Conservation (phyloP, 2,113 vertebrate species). For the Coreoperca whiteheadi region DNA sequence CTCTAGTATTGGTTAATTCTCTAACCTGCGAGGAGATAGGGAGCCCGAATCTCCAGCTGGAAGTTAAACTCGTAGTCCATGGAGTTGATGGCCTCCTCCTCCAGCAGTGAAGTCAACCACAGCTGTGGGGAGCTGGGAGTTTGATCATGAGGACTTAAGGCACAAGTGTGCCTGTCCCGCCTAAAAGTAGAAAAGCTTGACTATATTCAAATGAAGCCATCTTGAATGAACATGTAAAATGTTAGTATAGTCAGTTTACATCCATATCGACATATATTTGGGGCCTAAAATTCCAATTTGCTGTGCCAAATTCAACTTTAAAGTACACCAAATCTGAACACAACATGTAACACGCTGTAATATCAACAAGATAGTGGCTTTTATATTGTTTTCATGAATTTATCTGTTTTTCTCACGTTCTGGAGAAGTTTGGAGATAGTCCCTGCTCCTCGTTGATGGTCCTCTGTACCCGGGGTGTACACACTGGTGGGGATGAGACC, state of each 20-base stretch:
- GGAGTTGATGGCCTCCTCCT: conserved; percentile 90
- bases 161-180: conserved; percentile 81
- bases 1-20: neutral
- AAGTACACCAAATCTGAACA: neutral
- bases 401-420: conserved; percentile 78
- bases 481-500: conserved; percentile 90
- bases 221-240: neutral
- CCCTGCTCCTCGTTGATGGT: conserved; percentile 83
- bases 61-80: conserved; percentile 95
- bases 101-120: conserved; percentile 87
- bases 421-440: conserved; percentile 83
- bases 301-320: neutral
- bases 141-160: conserved; percentile 73
- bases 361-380: neutral
- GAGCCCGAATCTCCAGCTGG: conserved; percentile 93
- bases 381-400: neutral
- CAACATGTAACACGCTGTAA: neutral
- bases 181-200: conserved; percentile 45
- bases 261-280: neutral
- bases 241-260: neutral
- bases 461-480: conserved; percentile 89
- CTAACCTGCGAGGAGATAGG: conserved; percentile 92
- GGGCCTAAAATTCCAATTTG: neutral
- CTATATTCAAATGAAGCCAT: conserved; percentile 12
- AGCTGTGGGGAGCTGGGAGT: conserved; percentile 75